Conservation (phyloP, 2,888 invertebrate species). For the Parnassius glacialis region DNA sequence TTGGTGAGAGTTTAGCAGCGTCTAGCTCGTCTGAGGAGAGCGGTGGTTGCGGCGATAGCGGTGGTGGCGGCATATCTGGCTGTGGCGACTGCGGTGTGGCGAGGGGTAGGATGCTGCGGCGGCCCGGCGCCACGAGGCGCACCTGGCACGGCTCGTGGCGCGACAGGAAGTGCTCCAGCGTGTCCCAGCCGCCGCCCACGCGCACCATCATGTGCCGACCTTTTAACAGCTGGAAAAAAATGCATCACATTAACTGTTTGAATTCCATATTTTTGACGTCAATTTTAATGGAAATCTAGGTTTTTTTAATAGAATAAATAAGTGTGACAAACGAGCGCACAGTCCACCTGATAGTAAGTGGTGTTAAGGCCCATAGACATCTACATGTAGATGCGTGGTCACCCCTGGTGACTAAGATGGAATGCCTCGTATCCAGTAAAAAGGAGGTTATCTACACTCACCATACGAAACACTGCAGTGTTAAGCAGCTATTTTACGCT, state of each 20-base stretch:
- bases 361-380: too few relatives aligned
- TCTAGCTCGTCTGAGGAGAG: constrained; percentile 19
- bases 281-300: too few relatives aligned
- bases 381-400: too few relatives aligned
- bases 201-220: constrained; percentile 98
- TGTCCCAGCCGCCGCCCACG: constrained; percentile 97
- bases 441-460: too few relatives aligned
- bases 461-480: too few relatives aligned
- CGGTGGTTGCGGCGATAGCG: constrained; percentile 22
- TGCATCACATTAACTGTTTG: neutral
- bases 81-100: constrained; percentile 28
- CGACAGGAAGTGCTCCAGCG: constrained; percentile 93
- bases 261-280: too few relatives aligned
- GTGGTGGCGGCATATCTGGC: constrained; percentile 22
- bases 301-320: neutral
- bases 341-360: too few relatives aligned
- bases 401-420: too few relatives aligned
- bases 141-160: constrained; percentile 94
- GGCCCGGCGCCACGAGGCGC: constrained; percentile 69
- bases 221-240: constrained; percentile 86
- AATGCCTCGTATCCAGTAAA: too few relatives aligned
- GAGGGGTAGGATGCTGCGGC: constrained; percentile 24
- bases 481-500: too few relatives aligned
- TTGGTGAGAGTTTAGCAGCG: constrained; percentile 22
- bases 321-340: neutral